Conservation (phyloP, 2,888 invertebrate genomes). For the Epistrophe eligans region DNA sequence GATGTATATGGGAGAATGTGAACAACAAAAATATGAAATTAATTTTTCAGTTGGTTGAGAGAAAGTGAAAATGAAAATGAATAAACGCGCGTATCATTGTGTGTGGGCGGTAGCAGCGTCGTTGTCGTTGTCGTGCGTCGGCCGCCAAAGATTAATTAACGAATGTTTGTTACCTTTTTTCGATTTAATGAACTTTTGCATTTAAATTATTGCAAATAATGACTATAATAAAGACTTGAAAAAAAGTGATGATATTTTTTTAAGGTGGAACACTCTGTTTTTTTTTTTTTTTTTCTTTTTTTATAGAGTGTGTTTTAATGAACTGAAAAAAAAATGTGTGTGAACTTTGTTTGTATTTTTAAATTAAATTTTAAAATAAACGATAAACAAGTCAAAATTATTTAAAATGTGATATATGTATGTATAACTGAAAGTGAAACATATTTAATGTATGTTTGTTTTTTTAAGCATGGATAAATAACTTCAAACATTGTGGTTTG, state of each 20-base stretch:
- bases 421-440: neutral
- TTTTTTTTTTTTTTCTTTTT: neutral
- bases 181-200: slow-evolving; percentile 20
- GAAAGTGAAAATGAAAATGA: slow-evolving; percentile 77
- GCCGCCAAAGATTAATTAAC: slow-evolving; percentile 61
- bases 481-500: neutral
- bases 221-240: neutral
- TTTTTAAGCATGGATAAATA: slow-evolving; percentile 15
- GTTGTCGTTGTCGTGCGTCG: slow-evolving; percentile 33
- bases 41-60: slow-evolving; percentile 77
- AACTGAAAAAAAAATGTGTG: neutral
- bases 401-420: neutral
- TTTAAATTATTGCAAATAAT: slow-evolving; percentile 11
- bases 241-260: neutral
- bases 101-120: slow-evolving; percentile 63
- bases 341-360: neutral
- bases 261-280: neutral
- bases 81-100: slow-evolving; percentile 72
- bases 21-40: slow-evolving; percentile 78
- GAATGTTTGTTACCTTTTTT: slow-evolving; percentile 21
- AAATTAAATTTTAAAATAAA: neutral
- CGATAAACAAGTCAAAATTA: neutral
- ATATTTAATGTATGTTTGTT: neutral
- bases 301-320: neutral
- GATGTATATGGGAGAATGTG: slow-evolving; percentile 21